phyloP scores from a whole-genome alignment of 1,140 invertebrate species.

The Ceratina japonica region DNA sequence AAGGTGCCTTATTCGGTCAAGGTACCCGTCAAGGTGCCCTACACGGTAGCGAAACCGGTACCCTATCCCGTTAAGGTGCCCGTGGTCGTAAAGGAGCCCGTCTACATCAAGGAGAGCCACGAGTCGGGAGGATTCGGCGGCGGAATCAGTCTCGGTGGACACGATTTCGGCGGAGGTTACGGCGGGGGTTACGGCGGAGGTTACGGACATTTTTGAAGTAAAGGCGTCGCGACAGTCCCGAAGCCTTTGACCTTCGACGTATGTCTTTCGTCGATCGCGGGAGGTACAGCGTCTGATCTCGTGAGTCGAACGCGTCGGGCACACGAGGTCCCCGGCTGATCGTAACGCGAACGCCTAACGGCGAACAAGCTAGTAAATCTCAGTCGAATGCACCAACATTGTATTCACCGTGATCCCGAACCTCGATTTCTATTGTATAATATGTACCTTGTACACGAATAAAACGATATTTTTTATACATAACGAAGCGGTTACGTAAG shows the following conservation, averaged over 20 bases:
- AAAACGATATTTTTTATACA: conserved; percentile 61
- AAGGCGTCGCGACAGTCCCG: conserved; percentile 11
- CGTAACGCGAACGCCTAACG: background rate
- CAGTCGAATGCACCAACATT: conserved; percentile 54
- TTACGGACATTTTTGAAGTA: conserved; percentile 56
- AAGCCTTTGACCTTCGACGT: conserved; percentile 26
- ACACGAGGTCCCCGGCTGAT: background rate
- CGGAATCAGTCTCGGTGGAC: conserved; percentile 51
- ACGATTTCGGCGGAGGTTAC: conserved; percentile 64
- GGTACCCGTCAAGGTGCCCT: conserved; percentile 79
- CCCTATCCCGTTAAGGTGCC: conserved; percentile 75
- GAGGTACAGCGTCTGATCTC: conserved; percentile 4
- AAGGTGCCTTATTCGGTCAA: conserved; percentile 74
- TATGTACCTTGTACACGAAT: conserved; percentile 55
- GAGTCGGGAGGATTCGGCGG: conserved; percentile 24
- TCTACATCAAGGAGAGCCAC: conserved; percentile 73
- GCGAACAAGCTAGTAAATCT: conserved; percentile 32
- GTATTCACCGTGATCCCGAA: conserved; percentile 58
- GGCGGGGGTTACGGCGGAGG: conserved; percentile 58
- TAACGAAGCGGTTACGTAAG: conserved; percentile 49
- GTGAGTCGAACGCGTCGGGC: conserved; percentile 11
- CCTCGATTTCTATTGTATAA: conserved; percentile 57
- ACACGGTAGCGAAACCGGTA: conserved; percentile 78
- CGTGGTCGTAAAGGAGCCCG: conserved; percentile 78
- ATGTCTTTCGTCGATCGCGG: conserved; percentile 16